A percentile compares a stretch with the other conserved stretches of the same genome.
phyloP scores from a whole-genome alignment of 2,888 invertebrate species.

The Ectobius pallidus region DNA sequence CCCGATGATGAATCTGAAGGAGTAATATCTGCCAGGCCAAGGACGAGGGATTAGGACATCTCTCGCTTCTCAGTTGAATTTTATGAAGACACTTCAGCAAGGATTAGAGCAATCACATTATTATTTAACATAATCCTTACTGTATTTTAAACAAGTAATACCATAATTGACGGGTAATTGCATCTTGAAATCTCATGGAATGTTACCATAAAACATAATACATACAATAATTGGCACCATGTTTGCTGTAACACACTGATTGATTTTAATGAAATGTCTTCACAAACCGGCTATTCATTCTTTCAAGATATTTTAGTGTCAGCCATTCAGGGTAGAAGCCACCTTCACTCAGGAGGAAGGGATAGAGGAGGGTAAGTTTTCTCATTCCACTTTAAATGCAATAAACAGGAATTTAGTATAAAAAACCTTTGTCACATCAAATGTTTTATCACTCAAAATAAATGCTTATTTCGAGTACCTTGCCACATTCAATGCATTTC shows the following conservation, averaged over 20 bases:
- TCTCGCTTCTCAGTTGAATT: slow-evolving; percentile 21
- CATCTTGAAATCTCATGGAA: too few species aligned
- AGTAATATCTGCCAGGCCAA: slow-evolving; percentile 40
- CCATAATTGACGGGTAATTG: too few species aligned
- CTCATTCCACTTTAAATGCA: slow-evolving; percentile 31
- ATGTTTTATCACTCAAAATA: slow-evolving; percentile 33
- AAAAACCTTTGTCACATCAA: slow-evolving; percentile 33
- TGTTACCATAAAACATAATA: too few species aligned
- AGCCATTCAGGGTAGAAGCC: slow-evolving; percentile 31
- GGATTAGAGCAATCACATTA: too few species aligned
- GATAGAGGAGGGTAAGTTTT: neutral
- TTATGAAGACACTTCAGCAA: slow-evolving; percentile 43
- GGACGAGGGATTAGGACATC: slow-evolving; percentile 2
- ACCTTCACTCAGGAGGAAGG: slow-evolving; percentile 21
- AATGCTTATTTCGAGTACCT: slow-evolving; percentile 27
- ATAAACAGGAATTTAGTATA: slow-evolving; percentile 36
- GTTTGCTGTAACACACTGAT: slow-evolving; percentile 27
- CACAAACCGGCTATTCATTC: slow-evolving; percentile 38
- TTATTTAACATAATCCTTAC: neutral
- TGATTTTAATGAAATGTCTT: slow-evolving; percentile 41
- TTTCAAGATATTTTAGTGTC: slow-evolving; percentile 44
- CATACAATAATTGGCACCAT: slow-evolving; percentile 33
- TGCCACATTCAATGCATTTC: neutral
- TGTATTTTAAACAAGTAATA: too few species aligned
- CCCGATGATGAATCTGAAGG: slow-evolving; percentile 41